A percentile compares a stretch with the other conserved stretches of the same genome.
These are phyloP conservation scores for Meghimatium bilineatum DNA, from an alignment of 2,888 invertebrate species.

Conservation along the genomic window DNA sequence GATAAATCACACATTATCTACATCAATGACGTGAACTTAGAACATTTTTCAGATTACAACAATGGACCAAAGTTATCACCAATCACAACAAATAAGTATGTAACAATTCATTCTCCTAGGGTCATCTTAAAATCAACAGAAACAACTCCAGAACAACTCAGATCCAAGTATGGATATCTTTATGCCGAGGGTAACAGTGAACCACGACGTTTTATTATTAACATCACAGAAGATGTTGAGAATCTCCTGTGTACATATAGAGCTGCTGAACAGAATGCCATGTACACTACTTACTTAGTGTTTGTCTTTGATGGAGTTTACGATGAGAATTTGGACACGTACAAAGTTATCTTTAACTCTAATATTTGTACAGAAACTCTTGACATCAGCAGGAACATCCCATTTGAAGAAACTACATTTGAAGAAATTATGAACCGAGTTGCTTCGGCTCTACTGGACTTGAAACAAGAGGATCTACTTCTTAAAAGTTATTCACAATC, in stretches of 20 bases:
- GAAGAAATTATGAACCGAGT: constrained; percentile 38
- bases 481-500: neutral
- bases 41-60: neutral
- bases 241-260: constrained; percentile 9
- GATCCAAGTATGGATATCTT: constrained; percentile 43
- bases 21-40: neutral
- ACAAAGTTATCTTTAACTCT: constrained; percentile 44
- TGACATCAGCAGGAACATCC: constrained; percentile 20
- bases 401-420: constrained; percentile 21
- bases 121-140: constrained; percentile 43
- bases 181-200: constrained; percentile 50
- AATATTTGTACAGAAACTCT: constrained; percentile 26
- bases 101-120: constrained; percentile 11
- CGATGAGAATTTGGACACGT: constrained; percentile 47
- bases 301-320: constrained; percentile 46
- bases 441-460: constrained; percentile 8
- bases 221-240: constrained; percentile 48
- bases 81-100: neutral
- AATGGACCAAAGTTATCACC: neutral
- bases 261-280: neutral
- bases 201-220: constrained; percentile 53
- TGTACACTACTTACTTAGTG: constrained; percentile 44
- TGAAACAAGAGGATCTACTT: constrained; percentile 22
- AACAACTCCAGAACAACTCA: constrained; percentile 38
- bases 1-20: constrained; percentile 47